Percentiles rank a stretch among this genome's conserved stretches.
Evolutionary conservation across 2,888 invertebrate species (phyloP).

Genomic region (Drosophila flavopinicola): DNA sequence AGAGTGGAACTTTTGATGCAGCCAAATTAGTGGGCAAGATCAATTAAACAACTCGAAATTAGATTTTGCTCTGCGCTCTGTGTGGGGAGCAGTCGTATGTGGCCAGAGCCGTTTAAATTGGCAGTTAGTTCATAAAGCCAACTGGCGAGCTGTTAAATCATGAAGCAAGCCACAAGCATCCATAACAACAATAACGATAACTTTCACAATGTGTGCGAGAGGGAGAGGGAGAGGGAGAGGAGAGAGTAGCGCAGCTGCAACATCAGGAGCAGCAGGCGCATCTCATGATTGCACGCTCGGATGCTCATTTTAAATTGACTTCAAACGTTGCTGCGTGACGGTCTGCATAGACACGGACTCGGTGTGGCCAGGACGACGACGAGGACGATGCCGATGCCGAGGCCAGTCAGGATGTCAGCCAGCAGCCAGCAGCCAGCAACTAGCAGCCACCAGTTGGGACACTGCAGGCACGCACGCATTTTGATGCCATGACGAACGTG

Average conservation of each 20-base stretch:
- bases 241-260: not conserved
- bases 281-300: slow-evolving; percentile 79
- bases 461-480: slow-evolving; percentile 70
- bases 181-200: slow-evolving; percentile 73
- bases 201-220: slow-evolving; percentile 28
- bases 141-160: slow-evolving; percentile 68
- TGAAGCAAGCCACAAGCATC: slow-evolving; percentile 48
- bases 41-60: slow-evolving; percentile 59
- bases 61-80: slow-evolving; percentile 26
- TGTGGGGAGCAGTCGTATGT: slow-evolving; percentile 12
- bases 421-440: slow-evolving; percentile 5
- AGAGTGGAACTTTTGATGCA: slow-evolving; percentile 49
- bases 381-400: too few relatives aligned
- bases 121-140: slow-evolving; percentile 73
- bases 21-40: slow-evolving; percentile 60
- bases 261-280: slow-evolving; percentile 46
- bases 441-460: slow-evolving; percentile 27
- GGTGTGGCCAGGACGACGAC: slow-evolving; percentile 12
- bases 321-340: slow-evolving; percentile 80
- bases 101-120: slow-evolving; percentile 74
- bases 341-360: slow-evolving; percentile 68
- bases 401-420: slow-evolving; percentile 7
- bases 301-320: slow-evolving; percentile 81
- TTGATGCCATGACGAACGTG: slow-evolving; percentile 75
- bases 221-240: not conserved